Conservation (phyloP, 2,888 invertebrate genomes). For the Hetaerina titia region DNA sequence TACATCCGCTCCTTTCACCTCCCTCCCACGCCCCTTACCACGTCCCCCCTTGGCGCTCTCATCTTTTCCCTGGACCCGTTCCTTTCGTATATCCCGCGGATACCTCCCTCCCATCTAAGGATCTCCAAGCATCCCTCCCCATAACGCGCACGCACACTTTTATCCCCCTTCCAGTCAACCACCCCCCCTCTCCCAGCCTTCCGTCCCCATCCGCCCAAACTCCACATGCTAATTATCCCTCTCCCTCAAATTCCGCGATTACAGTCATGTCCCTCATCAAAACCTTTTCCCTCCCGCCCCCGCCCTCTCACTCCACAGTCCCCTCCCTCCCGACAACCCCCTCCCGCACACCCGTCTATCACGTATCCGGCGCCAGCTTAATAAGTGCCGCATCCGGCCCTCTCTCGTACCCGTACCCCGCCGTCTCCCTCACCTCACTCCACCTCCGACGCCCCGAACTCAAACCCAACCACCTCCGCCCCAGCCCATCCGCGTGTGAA, state of each 20-base stretch:
- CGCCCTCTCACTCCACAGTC: conserved; percentile 70
- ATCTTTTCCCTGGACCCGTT: not conserved
- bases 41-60: not conserved
- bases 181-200: not conserved
- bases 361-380: conserved; percentile 70
- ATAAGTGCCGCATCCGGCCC: conserved; percentile 69
- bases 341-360: conserved; percentile 68
- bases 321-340: conserved; percentile 66
- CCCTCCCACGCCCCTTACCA: not conserved
- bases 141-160: not conserved
- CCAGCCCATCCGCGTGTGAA: not conserved
- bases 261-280: conserved; percentile 71
- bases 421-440: not conserved
- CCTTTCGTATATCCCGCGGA: not conserved
- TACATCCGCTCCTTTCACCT: not conserved
- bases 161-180: not conserved
- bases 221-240: conserved; percentile 62
- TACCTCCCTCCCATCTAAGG: not conserved
- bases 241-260: conserved; percentile 64
- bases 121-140: not conserved
- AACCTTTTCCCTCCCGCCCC: conserved; percentile 75
- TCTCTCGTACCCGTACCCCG: not conserved
- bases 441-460: not conserved
- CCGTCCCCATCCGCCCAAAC: not conserved
- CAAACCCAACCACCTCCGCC: not conserved